phyloP scores from a whole-genome alignment of 2,888 invertebrate species.

The Caenorhabditis sp. region DNA sequence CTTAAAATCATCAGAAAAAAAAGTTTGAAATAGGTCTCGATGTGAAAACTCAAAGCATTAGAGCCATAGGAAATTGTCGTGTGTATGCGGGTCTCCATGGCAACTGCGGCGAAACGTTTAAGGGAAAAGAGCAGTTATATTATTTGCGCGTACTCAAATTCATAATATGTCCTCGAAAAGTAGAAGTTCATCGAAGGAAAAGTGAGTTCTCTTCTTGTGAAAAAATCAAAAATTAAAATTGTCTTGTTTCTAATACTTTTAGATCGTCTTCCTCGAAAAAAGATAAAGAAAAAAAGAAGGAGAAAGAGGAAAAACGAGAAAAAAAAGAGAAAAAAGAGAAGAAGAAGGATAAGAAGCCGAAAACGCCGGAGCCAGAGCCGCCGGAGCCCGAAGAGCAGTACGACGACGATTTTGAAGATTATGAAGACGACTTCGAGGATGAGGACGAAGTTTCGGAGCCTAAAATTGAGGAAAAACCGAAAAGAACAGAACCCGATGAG shows the following conservation, averaged over 20 bases:
- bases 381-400: conserved; percentile 29
- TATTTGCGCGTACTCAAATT: background rate
- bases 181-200: conserved; percentile 41
- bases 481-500: background rate
- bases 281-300: conserved; percentile 6
- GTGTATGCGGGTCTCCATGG: no score
- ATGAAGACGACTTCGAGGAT: conserved; percentile 55
- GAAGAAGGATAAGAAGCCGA: conserved; percentile 28
- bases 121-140: background rate
- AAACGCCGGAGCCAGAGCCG: conserved; percentile 13
- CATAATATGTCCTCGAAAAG: conserved; percentile 28
- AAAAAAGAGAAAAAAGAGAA: background rate
- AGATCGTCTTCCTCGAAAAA: conserved; percentile 12
- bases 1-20: no score
- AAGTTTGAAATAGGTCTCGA: no score
- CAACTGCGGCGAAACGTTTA: conserved; percentile 5
- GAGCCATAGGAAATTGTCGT: no score
- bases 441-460: conserved; percentile 16
- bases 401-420: conserved; percentile 55
- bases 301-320: conserved; percentile 10
- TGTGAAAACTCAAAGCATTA: no score
- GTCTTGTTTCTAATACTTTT: background rate
- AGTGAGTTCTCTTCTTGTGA: conserved; percentile 34
- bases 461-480: background rate
- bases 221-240: conserved; percentile 2